Evolutionary conservation across 2,888 invertebrate species (phyloP).

Genomic region (Melolontha melolontha): DNA sequence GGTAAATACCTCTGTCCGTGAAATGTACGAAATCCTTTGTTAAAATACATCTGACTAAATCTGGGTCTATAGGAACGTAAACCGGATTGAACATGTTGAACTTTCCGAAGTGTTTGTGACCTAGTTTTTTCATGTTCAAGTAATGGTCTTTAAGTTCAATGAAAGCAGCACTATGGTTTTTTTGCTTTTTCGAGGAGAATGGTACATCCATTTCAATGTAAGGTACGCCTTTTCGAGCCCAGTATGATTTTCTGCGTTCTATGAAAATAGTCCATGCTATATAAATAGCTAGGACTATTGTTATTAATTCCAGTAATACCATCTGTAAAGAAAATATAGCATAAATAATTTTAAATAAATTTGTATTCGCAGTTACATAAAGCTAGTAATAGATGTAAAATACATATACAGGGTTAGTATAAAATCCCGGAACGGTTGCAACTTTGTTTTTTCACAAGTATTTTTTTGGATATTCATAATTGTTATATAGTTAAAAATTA

Average conservation of each 20-base stretch:
- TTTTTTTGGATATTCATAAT: no score
- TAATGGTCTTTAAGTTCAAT: constrained; percentile 15
- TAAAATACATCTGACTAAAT: constrained; percentile 62
- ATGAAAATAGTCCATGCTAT: background rate
- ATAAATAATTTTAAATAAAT: no score
- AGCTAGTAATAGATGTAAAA: no score
- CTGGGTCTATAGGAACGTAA: constrained; percentile 55
- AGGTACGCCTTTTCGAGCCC: constrained; percentile 18
- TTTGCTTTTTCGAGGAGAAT: background rate
- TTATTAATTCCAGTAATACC: constrained; percentile 11
- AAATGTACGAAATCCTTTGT: constrained; percentile 65
- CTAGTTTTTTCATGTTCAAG: constrained; percentile 41
- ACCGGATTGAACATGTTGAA: constrained; percentile 48
- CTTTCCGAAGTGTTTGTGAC: constrained; percentile 43
- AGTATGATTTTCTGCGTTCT: constrained; percentile 16
- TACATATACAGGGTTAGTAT: no score
- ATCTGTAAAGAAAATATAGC: constrained; percentile 2
- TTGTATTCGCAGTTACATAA: no score
- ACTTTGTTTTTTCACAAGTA: no score
- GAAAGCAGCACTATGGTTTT: constrained; percentile 7
- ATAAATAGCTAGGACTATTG: background rate
- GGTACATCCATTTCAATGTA: constrained; percentile 5
- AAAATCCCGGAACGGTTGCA: no score
- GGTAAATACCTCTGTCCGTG: constrained; percentile 63
- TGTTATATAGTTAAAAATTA: no score